Percentiles rank a stretch among this genome's conserved stretches.
Conservation (phyloP, 2,888 invertebrate species). For the Lysandra coridon region DNA sequence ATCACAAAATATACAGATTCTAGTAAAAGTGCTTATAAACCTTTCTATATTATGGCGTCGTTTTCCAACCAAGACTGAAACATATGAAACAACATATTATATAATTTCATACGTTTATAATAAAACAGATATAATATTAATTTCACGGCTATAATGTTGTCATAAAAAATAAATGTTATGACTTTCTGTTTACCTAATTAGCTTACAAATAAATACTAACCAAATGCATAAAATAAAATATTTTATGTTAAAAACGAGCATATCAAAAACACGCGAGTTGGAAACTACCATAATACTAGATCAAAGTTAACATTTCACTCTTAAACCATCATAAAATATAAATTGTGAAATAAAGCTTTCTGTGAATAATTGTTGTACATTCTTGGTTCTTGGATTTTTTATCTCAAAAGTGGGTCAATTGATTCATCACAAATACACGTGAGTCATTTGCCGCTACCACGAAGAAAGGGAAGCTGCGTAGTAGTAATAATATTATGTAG, state of each 20-base stretch:
- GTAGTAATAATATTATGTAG: background rate
- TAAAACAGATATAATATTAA: background rate
- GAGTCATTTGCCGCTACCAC: conserved; percentile 44
- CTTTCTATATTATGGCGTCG: conserved; percentile 28
- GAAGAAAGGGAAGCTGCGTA: background rate
- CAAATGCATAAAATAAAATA: background rate
- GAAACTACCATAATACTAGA: background rate
- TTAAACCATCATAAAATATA: background rate
- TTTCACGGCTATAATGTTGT: background rate
- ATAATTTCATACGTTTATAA: background rate
- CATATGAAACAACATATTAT: conserved; percentile 15
- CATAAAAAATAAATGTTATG: background rate
- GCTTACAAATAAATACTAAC: background rate
- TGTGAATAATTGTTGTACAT: background rate
- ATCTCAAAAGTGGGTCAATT: conserved; percentile 47
- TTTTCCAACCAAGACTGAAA: conserved; percentile 14
- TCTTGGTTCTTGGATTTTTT: conserved; percentile 23
- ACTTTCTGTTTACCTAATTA: background rate
- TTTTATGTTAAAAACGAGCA: background rate
- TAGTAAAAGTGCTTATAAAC: conserved; percentile 72
- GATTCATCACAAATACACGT: conserved; percentile 42
- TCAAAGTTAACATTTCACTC: background rate
- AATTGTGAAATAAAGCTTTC: conserved; percentile 3
- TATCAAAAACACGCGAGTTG: no score
- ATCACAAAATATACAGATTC: conserved; percentile 56